Conservation (phyloP, 1,140 invertebrate species). For the Conus betulinus region DNA sequence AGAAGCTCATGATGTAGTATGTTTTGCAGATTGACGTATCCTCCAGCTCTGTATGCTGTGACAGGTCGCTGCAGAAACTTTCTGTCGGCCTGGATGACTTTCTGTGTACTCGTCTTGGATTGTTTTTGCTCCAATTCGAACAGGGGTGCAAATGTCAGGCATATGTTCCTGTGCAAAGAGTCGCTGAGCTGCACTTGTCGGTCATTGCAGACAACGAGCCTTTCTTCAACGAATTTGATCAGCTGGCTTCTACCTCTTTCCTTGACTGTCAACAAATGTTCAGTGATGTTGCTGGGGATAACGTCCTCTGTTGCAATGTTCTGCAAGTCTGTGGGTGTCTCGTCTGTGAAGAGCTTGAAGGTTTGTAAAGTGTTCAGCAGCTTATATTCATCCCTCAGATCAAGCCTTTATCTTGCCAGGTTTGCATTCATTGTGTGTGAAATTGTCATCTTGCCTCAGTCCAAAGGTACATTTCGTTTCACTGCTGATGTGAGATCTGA, state of each 20-base stretch:
- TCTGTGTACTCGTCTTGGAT: background rate
- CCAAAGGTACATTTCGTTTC: too few relatives aligned
- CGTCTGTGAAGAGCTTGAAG: too few relatives aligned
- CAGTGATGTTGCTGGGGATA: background rate
- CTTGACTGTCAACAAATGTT: background rate
- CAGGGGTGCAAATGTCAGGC: background rate
- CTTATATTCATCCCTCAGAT: too few relatives aligned
- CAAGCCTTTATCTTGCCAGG: too few relatives aligned
- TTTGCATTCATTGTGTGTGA: too few relatives aligned
- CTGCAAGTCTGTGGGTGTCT: too few relatives aligned
- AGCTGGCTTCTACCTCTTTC: background rate
- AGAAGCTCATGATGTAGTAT: background rate
- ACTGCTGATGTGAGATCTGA: too few relatives aligned
- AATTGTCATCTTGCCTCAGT: too few relatives aligned
- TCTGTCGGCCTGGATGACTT: background rate
- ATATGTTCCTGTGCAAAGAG: background rate
- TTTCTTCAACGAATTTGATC: background rate
- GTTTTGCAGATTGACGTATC: background rate
- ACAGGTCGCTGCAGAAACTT: background rate
- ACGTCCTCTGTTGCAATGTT: conserved; percentile 3
- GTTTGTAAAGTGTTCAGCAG: too few relatives aligned
- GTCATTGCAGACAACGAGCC: background rate
- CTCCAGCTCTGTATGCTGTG: background rate
- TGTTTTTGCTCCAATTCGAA: background rate
- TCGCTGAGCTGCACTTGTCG: background rate